These are phyloP conservation scores for Oscheius sp. DNA, from an alignment of 2,888 invertebrate genomes.

Conservation along the genomic window DNA sequence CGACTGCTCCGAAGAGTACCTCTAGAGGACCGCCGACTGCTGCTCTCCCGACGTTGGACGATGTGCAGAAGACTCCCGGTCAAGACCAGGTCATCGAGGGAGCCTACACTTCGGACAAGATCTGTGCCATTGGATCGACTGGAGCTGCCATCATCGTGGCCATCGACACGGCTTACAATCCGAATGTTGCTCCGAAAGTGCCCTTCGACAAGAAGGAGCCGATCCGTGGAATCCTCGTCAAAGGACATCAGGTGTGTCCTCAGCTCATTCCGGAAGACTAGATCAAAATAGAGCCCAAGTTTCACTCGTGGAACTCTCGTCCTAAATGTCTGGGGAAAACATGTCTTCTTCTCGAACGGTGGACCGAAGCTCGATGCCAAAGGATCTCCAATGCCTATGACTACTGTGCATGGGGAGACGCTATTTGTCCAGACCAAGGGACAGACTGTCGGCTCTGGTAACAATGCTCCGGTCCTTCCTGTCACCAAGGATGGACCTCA, in stretches of 20 bases:
- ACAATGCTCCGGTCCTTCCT: constrained; percentile 3
- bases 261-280: constrained; percentile 24
- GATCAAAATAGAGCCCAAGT: constrained; percentile 6
- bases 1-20: too few relatives aligned
- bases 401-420: background rate
- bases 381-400: background rate
- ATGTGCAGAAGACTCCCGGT: background rate
- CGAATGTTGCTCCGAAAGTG: constrained; percentile 2
- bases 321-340: constrained; percentile 5
- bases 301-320: constrained; percentile 8
- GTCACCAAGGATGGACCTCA: constrained; percentile 9
- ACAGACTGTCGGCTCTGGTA: constrained; percentile 28
- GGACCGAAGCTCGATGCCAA: constrained; percentile 17
- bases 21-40: too few relatives aligned
- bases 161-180: constrained; percentile 11
- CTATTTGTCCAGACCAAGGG: constrained; percentile 17
- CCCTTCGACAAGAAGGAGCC: constrained; percentile 4
- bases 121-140: constrained; percentile 5
- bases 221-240: constrained; percentile 15
- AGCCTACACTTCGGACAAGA: constrained; percentile 20
- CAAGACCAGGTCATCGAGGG: constrained; percentile 8
- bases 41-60: background rate
- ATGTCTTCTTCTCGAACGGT: constrained; percentile 12
- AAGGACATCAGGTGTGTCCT: constrained; percentile 23
- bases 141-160: constrained; percentile 15